Evolutionary conservation across 2,888 invertebrate genomes (phyloP).

Genomic region (Alloplasta piceator): DNA sequence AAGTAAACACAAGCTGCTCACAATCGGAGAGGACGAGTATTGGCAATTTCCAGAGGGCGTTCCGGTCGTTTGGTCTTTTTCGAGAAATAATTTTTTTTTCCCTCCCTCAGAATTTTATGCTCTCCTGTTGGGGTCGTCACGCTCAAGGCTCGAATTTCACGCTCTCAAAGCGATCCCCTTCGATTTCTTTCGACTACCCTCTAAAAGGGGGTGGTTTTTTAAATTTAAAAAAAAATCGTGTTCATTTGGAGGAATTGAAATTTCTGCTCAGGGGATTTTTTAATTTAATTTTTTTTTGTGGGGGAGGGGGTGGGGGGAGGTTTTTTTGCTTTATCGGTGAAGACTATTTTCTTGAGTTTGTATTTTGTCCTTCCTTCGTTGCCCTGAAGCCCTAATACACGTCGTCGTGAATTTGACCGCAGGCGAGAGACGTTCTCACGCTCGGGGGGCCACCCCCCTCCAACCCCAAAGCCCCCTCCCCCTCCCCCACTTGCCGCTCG

Average conservation of each 20-base stretch:
- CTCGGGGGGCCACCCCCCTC: too few relatives aligned
- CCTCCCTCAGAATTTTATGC: constrained; percentile 59
- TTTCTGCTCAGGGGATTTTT: not conserved
- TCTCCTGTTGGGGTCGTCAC: constrained; percentile 69
- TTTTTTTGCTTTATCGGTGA: constrained; percentile 16
- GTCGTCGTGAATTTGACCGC: constrained; percentile 76
- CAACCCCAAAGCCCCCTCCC: too few relatives aligned
- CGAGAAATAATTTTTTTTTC: constrained; percentile 1
- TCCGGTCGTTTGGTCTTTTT: constrained; percentile 22
- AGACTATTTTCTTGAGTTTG: constrained; percentile 24
- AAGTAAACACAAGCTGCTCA: constrained; percentile 67
- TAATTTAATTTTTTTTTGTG: not conserved
- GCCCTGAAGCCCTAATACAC: constrained; percentile 77
- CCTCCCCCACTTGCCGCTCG: too few relatives aligned
- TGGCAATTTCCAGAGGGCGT: not conserved
- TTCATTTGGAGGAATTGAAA: not conserved
- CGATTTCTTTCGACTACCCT: too few relatives aligned
- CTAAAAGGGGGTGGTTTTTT: not conserved
- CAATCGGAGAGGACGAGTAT: too few relatives aligned
- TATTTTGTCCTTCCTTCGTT: constrained; percentile 61
- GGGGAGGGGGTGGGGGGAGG: not conserved
- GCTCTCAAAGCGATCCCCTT: constrained; percentile 9
- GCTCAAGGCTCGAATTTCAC: constrained; percentile 69
- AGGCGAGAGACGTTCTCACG: constrained; percentile 79
- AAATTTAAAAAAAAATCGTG: not conserved